Percentiles rank a stretch among this genome's conserved stretches.
Conservation (phyloP, 1,140 invertebrate species). For the Carposina sasakii region DNA sequence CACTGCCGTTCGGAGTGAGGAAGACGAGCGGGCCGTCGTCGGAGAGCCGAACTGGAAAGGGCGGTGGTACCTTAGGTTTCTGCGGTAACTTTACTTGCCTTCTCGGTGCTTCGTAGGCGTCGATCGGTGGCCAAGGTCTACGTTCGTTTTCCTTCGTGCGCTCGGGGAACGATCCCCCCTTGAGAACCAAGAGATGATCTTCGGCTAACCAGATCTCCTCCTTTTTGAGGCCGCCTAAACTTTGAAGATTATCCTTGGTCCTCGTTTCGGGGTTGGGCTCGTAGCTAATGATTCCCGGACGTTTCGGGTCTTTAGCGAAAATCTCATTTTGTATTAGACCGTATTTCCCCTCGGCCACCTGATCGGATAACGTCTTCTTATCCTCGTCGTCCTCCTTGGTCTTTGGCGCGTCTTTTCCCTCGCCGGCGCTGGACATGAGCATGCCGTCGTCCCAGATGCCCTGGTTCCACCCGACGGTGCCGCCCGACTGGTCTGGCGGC, state of each 20-base stretch:
- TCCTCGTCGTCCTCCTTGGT: slow-evolving; percentile 78
- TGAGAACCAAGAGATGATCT: slow-evolving; percentile 87
- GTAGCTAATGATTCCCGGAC: slow-evolving; percentile 88
- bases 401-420: slow-evolving; percentile 73
- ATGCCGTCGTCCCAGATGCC: slow-evolving; percentile 79
- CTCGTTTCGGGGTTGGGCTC: slow-evolving; percentile 81
- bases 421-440: slow-evolving; percentile 77
- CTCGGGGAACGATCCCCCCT: slow-evolving; percentile 81
- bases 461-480: slow-evolving; percentile 70
- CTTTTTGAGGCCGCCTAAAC: slow-evolving; percentile 84
- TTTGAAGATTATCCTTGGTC: slow-evolving; percentile 83
- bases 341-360: slow-evolving; percentile 91
- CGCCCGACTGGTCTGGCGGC: slow-evolving; percentile 60
- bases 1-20: slow-evolving; percentile 77
- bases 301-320: slow-evolving; percentile 77
- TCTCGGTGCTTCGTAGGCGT: slow-evolving; percentile 84
- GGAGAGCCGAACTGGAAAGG: slow-evolving; percentile 89
- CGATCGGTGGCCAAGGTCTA: slow-evolving; percentile 83
- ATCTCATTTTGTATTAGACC: slow-evolving; percentile 90
- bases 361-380: slow-evolving; percentile 87
- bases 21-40: slow-evolving; percentile 85
- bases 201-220: slow-evolving; percentile 93
- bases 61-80: slow-evolving; percentile 85
- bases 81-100: slow-evolving; percentile 85
- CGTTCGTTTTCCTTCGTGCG: slow-evolving; percentile 56